phyloP scores from a whole-genome alignment of 1,140 invertebrate species.

The Globodera ellingtonae region DNA sequence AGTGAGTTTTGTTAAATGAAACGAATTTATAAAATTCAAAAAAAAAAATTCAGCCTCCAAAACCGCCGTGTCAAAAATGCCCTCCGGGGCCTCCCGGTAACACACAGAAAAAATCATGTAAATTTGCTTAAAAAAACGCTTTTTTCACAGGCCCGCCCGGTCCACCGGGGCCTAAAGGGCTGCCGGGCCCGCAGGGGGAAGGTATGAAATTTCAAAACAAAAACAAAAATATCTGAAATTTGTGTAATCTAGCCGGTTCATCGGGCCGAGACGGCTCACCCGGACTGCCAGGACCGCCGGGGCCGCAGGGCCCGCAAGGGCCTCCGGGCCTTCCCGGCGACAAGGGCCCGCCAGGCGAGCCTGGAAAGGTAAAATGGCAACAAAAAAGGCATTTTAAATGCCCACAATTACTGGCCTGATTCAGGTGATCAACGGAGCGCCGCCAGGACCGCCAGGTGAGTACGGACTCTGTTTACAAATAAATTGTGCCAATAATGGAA shows the following conservation, averaged over 20 bases:
- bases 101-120: background rate
- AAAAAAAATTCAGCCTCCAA: slow-evolving; percentile 49
- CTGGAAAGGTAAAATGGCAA: slow-evolving; percentile 32
- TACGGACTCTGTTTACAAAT: slow-evolving; percentile 11
- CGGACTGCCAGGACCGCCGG: slow-evolving; percentile 59
- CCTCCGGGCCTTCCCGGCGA: slow-evolving; percentile 60
- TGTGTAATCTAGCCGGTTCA: slow-evolving; percentile 42
- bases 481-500: too few species aligned
- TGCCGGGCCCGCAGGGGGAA: slow-evolving; percentile 63
- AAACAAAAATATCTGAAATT: background rate
- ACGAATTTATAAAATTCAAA: background rate
- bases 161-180: slow-evolving; percentile 58
- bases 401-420: background rate
- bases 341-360: slow-evolving; percentile 59
- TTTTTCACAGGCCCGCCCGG: slow-evolving; percentile 49
- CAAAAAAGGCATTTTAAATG: too few species aligned
- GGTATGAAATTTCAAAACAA: background rate
- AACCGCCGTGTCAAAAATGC: slow-evolving; percentile 64
- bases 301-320: slow-evolving; percentile 62
- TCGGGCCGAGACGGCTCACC: slow-evolving; percentile 61
- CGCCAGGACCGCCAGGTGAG: slow-evolving; percentile 61
- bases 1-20: background rate
- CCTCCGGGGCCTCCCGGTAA: slow-evolving; percentile 51
- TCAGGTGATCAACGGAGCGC: slow-evolving; percentile 63
- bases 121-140: background rate